Evolutionary conservation across 2,888 invertebrate genomes (phyloP).

Genomic region (Aporophyla nigra): DNA sequence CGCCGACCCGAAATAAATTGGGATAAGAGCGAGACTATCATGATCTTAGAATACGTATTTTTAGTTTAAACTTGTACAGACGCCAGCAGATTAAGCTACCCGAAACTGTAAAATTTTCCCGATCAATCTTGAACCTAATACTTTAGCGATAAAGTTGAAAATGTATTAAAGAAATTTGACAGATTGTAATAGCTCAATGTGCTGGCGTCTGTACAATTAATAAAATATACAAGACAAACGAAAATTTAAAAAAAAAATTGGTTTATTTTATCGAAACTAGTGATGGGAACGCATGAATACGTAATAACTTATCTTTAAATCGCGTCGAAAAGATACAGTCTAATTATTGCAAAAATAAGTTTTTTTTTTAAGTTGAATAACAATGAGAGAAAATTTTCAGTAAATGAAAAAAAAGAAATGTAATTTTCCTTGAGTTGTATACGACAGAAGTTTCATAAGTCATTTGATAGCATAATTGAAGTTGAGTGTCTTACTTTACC

Average conservation of each 20-base stretch:
- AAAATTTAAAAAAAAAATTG: not conserved
- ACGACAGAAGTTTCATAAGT: constrained; percentile 18
- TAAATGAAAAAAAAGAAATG: not conserved
- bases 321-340: not conserved
- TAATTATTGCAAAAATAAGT: not conserved
- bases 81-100: too few species aligned
- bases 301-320: not conserved
- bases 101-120: too few species aligned
- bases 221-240: not conserved
- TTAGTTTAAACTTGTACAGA: not conserved
- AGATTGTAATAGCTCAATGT: too few species aligned
- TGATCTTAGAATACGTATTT: not conserved
- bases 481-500: not conserved
- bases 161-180: too few species aligned
- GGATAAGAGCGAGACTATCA: too few species aligned
- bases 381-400: not conserved
- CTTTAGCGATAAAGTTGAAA: too few species aligned
- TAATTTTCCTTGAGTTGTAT: constrained; percentile 1
- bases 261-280: constrained; percentile 12
- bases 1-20: not conserved
- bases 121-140: too few species aligned
- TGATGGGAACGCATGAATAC: constrained; percentile 4
- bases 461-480: constrained; percentile 11
- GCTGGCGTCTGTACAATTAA: not conserved
- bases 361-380: not conserved